phyloP scores from a whole-genome alignment of 2,888 invertebrate species.

The Leptinotarsa tumamoca region DNA sequence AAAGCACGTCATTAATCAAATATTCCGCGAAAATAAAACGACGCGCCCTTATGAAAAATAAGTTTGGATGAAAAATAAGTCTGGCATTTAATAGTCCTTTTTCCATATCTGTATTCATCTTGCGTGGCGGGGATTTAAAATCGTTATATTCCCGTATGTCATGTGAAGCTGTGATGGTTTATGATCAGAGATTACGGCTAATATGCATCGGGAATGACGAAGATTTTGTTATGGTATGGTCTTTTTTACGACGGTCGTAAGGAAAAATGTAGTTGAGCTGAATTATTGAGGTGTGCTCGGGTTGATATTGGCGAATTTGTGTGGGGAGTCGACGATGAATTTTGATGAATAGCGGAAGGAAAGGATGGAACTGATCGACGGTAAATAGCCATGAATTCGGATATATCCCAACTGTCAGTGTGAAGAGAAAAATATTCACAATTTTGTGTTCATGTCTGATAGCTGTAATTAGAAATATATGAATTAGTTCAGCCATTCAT shows the following conservation, averaged over 20 bases:
- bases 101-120: slow-evolving; percentile 56
- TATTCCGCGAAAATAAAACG: slow-evolving; percentile 54
- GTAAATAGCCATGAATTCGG: not conserved
- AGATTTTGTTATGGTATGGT: slow-evolving; percentile 48
- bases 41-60: slow-evolving; percentile 58
- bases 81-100: slow-evolving; percentile 56
- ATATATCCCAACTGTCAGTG: not conserved
- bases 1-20: slow-evolving; percentile 49
- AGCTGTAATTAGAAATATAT: not conserved
- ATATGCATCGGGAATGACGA: slow-evolving; percentile 50
- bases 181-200: slow-evolving; percentile 48
- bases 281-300: slow-evolving; percentile 7
- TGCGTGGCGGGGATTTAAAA: slow-evolving; percentile 58
- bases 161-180: slow-evolving; percentile 44
- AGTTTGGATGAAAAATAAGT: slow-evolving; percentile 46
- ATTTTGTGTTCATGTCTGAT: not conserved
- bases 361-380: not conserved
- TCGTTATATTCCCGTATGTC: slow-evolving; percentile 55
- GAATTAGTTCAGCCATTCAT: too few species aligned
- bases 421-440: not conserved
- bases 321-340: not conserved
- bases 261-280: not conserved
- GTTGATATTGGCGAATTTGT: not conserved
- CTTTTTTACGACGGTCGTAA: slow-evolving; percentile 32
- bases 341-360: slow-evolving; percentile 12